Percentiles rank a stretch among this genome's conserved stretches.
phyloP scores from a whole-genome alignment of 2,113 vertebrate species.

The Chlorodrepanis virens region DNA sequence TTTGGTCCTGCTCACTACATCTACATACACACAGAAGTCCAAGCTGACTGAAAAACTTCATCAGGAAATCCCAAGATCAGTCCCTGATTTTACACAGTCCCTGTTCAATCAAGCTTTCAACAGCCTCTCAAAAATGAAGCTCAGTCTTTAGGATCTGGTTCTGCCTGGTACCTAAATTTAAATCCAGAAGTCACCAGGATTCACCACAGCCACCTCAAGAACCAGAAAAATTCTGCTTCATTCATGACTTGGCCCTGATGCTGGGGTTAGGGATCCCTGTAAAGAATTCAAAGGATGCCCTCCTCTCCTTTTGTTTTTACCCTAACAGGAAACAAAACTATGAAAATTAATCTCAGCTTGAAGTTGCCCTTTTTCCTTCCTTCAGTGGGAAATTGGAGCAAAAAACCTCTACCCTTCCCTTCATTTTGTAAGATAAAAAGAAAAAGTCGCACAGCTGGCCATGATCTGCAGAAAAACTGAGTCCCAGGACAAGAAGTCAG shows the following conservation, averaged over 20 bases:
- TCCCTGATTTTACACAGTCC: neutral
- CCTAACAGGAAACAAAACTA: neutral
- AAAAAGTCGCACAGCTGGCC: neutral
- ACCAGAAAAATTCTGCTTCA: neutral
- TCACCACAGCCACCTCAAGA: neutral
- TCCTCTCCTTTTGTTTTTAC: neutral
- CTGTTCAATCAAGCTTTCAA: neutral
- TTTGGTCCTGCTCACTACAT: neutral
- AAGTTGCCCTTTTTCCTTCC: neutral
- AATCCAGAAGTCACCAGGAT: neutral
- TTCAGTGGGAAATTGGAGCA: neutral
- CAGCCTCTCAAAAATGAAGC: neutral
- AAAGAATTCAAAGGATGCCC: neutral
- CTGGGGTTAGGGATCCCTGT: neutral
- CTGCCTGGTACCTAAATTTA: neutral
- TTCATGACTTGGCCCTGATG: neutral
- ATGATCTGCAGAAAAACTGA: neutral
- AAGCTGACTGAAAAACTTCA: neutral
- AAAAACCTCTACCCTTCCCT: neutral
- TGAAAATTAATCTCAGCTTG: neutral
- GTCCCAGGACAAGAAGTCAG: neutral
- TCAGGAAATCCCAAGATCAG: neutral
- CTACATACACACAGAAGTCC: neutral
- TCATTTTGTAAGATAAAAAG: neutral
- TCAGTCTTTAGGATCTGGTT: neutral